A percentile compares a stretch with the other conserved stretches of the same genome.
Evolutionary conservation across 2,888 invertebrate species (phyloP).

Genomic region (Norana najaformis): DNA sequence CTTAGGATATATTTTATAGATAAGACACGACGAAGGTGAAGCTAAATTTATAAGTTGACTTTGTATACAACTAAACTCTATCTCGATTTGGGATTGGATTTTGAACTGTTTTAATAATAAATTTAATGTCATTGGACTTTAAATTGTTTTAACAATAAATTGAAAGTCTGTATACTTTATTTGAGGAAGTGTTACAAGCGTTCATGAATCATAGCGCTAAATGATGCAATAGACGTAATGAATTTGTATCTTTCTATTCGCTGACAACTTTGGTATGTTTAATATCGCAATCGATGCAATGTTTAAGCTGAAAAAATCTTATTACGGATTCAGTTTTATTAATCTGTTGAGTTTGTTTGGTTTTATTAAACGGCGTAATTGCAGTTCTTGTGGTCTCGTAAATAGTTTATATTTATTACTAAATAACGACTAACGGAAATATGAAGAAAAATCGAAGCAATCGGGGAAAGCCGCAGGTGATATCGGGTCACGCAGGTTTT

Average conservation of each 20-base stretch:
- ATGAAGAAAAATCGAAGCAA: constrained; percentile 6
- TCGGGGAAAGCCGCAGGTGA: background rate
- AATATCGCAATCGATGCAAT: no score
- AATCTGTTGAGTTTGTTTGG: background rate
- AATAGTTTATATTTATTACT: background rate
- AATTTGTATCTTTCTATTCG: background rate
- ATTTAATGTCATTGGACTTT: no score
- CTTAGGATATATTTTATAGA: no score
- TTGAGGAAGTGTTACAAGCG: background rate
- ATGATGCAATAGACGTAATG: background rate
- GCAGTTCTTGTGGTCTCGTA: background rate
- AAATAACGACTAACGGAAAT: background rate
- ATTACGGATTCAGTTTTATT: background rate
- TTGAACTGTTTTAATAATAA: no score
- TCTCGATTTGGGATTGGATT: no score
- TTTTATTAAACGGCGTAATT: background rate
- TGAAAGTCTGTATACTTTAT: background rate
- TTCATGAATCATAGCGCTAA: background rate
- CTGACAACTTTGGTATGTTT: background rate
- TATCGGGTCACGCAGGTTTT: constrained; percentile 14
- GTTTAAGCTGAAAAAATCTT: background rate
- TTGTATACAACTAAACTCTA: no score
- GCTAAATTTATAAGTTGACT: no score
- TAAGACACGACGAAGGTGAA: no score
- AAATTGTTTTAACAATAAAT: background rate